phyloP scores from a whole-genome alignment of 2,888 invertebrate species.

The Ormyrus nitidulus region DNA sequence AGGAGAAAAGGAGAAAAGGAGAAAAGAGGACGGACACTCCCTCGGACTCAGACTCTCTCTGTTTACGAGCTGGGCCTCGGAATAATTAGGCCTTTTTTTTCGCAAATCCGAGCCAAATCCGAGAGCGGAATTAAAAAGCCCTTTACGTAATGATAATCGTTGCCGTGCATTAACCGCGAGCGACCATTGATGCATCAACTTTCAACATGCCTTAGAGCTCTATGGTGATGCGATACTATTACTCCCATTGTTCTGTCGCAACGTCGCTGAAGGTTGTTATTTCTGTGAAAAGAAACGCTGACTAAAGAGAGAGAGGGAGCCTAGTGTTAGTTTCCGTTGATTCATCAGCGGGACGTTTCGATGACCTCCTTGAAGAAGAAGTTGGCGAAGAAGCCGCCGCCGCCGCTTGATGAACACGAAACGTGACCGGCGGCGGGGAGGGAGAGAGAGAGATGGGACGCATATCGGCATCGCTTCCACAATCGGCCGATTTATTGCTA shows the following conservation, averaged over 20 bases:
- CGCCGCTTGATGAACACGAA: slow-evolving; percentile 50
- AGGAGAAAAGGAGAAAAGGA: neutral
- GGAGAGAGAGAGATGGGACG: neutral
- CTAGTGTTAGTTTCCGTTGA: slow-evolving; percentile 49
- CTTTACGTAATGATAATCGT: slow-evolving; percentile 54
- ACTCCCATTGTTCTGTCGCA: slow-evolving; percentile 57
- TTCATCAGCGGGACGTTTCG: slow-evolving; percentile 55
- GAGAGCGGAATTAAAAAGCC: slow-evolving; percentile 13
- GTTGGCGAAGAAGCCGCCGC: slow-evolving; percentile 63
- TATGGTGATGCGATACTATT: slow-evolving; percentile 55
- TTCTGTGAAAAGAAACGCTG: slow-evolving; percentile 50
- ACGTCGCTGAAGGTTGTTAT: slow-evolving; percentile 52
- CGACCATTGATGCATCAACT: slow-evolving; percentile 55
- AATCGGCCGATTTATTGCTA: slow-evolving; percentile 44
- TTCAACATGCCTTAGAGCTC: slow-evolving; percentile 44
- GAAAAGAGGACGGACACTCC: slow-evolving; percentile 40
- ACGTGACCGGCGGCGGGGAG: slow-evolving; percentile 29
- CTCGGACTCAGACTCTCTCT: slow-evolving; percentile 4
- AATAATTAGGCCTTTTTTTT: slow-evolving; percentile 29
- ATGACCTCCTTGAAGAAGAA: slow-evolving; percentile 63
- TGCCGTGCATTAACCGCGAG: slow-evolving; percentile 23
- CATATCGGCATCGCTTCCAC: slow-evolving; percentile 22
- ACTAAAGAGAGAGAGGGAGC: slow-evolving; percentile 34
- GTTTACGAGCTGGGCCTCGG: slow-evolving; percentile 19
- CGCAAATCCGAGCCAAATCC: neutral